Evolutionary conservation across 1,140 invertebrate genomes (phyloP).

Genomic region (Caenorhabditis elegans): WBcel235 BX284603.4:6150001-6150500

Average conservation of each 20-base stretch:
- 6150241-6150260: too few relatives aligned
- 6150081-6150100: too few relatives aligned
- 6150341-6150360: slow-evolving; percentile 45
- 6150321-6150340: slow-evolving; percentile 43
- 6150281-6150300: slow-evolving; percentile 38
- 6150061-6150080: neutral
- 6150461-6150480: too few relatives aligned
- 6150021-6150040: neutral
- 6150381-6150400: slow-evolving; percentile 2
- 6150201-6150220: too few relatives aligned
- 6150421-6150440: slow-evolving; percentile 13
- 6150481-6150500: too few relatives aligned
- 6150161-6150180: too few relatives aligned
- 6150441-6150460: too few relatives aligned
- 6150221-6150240: too few relatives aligned
- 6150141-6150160: slow-evolving; percentile 10
- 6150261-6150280: slow-evolving; percentile 13
- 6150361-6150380: slow-evolving; percentile 38
- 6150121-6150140: neutral
- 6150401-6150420: neutral
- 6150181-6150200: too few relatives aligned
- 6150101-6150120: neutral
- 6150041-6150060: neutral
- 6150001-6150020: neutral
- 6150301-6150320: slow-evolving; percentile 40